Percentiles rank a stretch among this genome's conserved stretches.
phyloP scores from a whole-genome alignment of 2,888 invertebrate genomes.

The Limnephilus marmoratus region DNA sequence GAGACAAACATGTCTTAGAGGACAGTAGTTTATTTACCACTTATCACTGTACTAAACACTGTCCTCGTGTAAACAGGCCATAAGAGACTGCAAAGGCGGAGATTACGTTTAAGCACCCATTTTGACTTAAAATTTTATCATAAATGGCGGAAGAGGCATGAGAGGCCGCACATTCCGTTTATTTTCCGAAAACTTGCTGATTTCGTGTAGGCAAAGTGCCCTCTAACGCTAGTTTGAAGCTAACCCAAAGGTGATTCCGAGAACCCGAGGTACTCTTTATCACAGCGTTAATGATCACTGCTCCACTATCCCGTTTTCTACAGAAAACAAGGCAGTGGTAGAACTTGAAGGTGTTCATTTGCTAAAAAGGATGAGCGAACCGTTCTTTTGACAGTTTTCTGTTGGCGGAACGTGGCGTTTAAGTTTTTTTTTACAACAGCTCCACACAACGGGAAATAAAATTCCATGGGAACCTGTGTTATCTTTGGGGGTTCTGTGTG shows the following conservation, averaged over 20 bases:
- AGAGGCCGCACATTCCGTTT: not conserved
- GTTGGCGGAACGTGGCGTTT: not conserved
- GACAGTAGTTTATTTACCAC: too few species aligned
- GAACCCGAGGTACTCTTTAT: not conserved
- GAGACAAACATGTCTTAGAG: too few species aligned
- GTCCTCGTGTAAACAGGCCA: too few species aligned
- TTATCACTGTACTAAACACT: too few species aligned
- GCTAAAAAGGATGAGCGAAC: not conserved
- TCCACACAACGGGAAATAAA: not conserved
- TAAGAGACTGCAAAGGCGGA: not conserved
- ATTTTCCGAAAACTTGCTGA: not conserved
- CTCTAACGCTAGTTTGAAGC: not conserved
- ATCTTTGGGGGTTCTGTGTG: too few species aligned
- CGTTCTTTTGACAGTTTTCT: not conserved
- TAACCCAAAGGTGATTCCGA: not conserved
- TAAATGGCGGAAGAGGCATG: not conserved
- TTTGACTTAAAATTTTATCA: not conserved
- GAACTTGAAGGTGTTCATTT: not conserved
- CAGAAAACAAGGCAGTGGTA: not conserved
- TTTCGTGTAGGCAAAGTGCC: not conserved
- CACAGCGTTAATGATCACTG: not conserved
- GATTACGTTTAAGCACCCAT: not conserved
- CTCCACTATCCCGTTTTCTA: not conserved
- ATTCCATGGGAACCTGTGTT: too few species aligned
- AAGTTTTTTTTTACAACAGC: not conserved